Percentiles rank a stretch among this genome's conserved stretches.
phyloP scores from a whole-genome alignment of 2,113 vertebrate species.

The Chloroceryle aenea region DNA sequence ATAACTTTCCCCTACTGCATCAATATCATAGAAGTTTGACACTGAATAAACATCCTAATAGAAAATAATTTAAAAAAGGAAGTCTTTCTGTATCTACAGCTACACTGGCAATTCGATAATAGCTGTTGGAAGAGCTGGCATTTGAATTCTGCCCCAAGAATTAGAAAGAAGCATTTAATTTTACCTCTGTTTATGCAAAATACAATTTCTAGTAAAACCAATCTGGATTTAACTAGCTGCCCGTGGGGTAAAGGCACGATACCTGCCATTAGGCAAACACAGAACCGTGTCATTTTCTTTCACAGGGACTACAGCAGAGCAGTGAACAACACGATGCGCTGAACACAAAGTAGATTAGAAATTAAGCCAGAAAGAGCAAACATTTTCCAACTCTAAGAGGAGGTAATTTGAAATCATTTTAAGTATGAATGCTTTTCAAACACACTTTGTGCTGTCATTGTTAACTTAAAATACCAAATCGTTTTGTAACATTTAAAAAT shows the following conservation, averaged over 20 bases:
- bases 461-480: not conserved
- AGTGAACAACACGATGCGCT: not conserved
- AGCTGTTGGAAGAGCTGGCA: not conserved
- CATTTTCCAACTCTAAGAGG: not conserved
- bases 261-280: not conserved
- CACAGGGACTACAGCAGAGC: rapidly evolving
- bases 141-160: not conserved
- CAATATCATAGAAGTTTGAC: not conserved
- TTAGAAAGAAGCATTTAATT: not conserved
- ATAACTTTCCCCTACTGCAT: not conserved
- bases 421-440: not conserved
- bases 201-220: not conserved
- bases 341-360: not conserved
- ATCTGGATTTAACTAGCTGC: not conserved
- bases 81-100: not conserved
- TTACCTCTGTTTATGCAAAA: not conserved
- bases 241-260: not conserved
- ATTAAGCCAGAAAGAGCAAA: not conserved
- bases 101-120: not conserved
- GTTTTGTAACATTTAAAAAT: not conserved
- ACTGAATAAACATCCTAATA: not conserved
- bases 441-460: not conserved
- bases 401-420: not conserved
- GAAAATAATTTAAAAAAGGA: rapidly evolving
- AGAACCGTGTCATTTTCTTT: not conserved